phyloP scores from a whole-genome alignment of 2,797 vertebrate species.

The Hydrolagus colliei region DNA sequence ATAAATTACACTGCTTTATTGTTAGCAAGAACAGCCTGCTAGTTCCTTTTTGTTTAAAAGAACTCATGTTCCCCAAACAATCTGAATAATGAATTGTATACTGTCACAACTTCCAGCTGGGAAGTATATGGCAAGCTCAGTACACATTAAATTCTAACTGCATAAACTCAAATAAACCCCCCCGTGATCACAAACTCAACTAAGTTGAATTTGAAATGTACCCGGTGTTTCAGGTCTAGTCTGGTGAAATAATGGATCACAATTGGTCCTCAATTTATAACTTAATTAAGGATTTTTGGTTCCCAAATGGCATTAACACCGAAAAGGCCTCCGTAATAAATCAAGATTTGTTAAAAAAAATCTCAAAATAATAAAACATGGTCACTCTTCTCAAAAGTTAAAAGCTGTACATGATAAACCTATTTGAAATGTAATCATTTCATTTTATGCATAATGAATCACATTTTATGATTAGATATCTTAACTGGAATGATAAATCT shows the following conservation, averaged over 20 bases:
- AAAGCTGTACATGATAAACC: not conserved
- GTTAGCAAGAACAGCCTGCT: not conserved
- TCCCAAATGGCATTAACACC: not conserved
- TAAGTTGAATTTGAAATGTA: constrained; percentile 2
- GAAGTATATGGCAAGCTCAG: not conserved
- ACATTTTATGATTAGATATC: not conserved
- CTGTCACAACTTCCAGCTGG: constrained; percentile 15
- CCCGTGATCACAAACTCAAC: not conserved
- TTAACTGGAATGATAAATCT: not conserved
- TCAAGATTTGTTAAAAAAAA: not conserved
- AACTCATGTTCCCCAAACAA: constrained; percentile 2
- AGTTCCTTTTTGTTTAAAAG: constrained; percentile 21
- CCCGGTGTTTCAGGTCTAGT: not conserved
- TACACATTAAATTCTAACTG: constrained; percentile 15
- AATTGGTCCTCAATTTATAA: no score
- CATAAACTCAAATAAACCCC: constrained; percentile 17
- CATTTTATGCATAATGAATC: not conserved
- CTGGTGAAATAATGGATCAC: not conserved
- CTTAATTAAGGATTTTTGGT: no score
- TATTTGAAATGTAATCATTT: not conserved
- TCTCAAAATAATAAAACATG: not conserved
- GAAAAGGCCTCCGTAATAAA: not conserved
- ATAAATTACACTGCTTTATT: constrained; percentile 17
- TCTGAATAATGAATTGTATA: constrained; percentile 20
- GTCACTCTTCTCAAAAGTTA: not conserved